Conservation (phyloP, 2,888 invertebrate species). For the Lithophane semibrunnea region DNA sequence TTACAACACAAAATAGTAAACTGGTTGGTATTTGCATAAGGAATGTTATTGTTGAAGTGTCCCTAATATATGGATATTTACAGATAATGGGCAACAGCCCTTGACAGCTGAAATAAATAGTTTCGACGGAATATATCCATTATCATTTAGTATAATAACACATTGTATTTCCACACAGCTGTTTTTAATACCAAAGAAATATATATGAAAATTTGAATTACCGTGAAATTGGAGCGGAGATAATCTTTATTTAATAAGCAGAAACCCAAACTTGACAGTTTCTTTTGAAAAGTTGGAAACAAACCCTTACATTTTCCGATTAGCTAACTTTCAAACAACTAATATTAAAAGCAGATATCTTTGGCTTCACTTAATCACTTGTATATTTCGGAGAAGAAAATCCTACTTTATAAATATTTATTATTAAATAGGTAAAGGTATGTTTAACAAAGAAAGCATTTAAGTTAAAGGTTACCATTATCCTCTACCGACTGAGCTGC, state of each 20-base stretch:
- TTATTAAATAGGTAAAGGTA: conserved; percentile 6
- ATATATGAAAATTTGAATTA: conserved; percentile 15
- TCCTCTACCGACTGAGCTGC: conserved; percentile 33
- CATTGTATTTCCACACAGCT: background rate
- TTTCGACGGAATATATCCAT: background rate
- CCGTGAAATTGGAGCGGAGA: conserved; percentile 20
- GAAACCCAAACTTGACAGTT: conserved; percentile 35
- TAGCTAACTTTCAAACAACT: conserved; percentile 49
- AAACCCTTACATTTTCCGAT: conserved; percentile 52
- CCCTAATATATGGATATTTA: background rate
- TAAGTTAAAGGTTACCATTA: conserved; percentile 37
- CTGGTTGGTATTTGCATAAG: conserved; percentile 1
- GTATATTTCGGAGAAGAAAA: conserved; percentile 9
- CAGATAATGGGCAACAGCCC: background rate
- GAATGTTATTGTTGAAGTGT: conserved; percentile 18
- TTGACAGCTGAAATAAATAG: conserved; percentile 1
- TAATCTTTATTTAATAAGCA: conserved; percentile 18
- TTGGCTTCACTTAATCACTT: conserved; percentile 39
- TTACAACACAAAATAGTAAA: conserved; percentile 25
- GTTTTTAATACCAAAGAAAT: conserved; percentile 4
- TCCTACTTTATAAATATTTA: conserved; percentile 4
- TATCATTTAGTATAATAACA: background rate
- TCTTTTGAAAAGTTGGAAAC: conserved; percentile 37
- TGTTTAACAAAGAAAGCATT: conserved; percentile 33
- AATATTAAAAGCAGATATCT: conserved; percentile 52